These are phyloP conservation scores for Drosophila atroscutellata DNA, from an alignment of 2,888 invertebrate species.

Conservation along the genomic window DNA sequence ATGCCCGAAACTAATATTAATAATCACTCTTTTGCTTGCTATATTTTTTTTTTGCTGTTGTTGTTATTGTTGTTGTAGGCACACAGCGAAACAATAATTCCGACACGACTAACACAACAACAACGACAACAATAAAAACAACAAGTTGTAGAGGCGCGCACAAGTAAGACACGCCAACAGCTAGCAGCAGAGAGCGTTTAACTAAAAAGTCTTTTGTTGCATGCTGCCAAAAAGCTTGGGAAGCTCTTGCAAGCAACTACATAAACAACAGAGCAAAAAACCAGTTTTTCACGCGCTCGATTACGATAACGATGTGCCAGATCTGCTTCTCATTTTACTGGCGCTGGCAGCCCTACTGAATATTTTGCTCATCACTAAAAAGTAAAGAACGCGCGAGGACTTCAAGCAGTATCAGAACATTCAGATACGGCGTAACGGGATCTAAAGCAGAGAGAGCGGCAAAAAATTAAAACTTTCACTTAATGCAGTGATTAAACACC, in stretches of 20 bases:
- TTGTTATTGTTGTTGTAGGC: constrained; percentile 34
- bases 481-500: too few relatives aligned
- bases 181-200: constrained; percentile 58
- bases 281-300: constrained; percentile 53
- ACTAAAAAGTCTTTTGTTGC: constrained; percentile 64
- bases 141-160: constrained; percentile 50
- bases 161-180: constrained; percentile 43
- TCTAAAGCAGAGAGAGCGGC: neutral
- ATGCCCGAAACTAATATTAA: constrained; percentile 55
- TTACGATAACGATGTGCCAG: constrained; percentile 25
- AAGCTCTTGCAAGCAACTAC: constrained; percentile 36
- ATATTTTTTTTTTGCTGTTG: neutral
- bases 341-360: neutral
- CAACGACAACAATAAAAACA: constrained; percentile 36
- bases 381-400: neutral
- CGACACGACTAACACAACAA: constrained; percentile 33
- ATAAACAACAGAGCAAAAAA: constrained; percentile 32
- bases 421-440: neutral
- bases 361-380: neutral
- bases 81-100: constrained; percentile 41
- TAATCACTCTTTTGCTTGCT: constrained; percentile 46
- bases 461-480: neutral
- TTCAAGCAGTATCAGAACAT: neutral
- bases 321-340: constrained; percentile 29
- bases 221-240: constrained; percentile 60